Base-by-base conservation (phyloP, 2,113 vertebrate genomes). In the Phainopepla nitens region DNA sequence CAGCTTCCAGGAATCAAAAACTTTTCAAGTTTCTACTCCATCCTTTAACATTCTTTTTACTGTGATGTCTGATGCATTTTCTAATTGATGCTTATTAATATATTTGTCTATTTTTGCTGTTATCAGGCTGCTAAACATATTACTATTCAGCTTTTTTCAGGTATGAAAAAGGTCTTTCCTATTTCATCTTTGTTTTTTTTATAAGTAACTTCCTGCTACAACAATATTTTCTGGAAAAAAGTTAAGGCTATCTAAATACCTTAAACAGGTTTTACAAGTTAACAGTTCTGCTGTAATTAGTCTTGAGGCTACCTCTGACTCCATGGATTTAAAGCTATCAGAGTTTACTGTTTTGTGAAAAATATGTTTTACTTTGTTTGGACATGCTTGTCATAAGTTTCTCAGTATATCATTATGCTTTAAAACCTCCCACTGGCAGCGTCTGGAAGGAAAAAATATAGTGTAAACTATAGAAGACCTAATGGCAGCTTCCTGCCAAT, bases 331-430 rank as follows among this genome's bases (percentile, higher is more conserved):
- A 89, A 95, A 97, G 73, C 80, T 96, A 96, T 91, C 89, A 90
- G 71, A 87, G 82, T 96, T 96, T 95, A 94, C 96, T 93, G 23
- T 92, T 94, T 97, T 87, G 81, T 96, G 95, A 96, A 96, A 96
- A 96, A 93, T 94, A 95, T 73, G 69, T 95, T 96, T 94, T 90
- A 93, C 81, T 94, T 94, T 96, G 94, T 96, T 97, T 97, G 84
- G 97, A 97, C 92, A 90, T 95, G 93, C 96, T 94, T 97, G 96
- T 96, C 93, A 68, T 96, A 96, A 92, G 93, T 96, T 97, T 95
- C 95, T 94, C 70, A 89, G 78, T 95, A 90, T 96, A 94, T 95
- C 92, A 96, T 97, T 96, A 92, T 93, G 89, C 83, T 96, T 90
- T 94, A 95, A 97, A 97, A 94, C 92, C 93, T 97, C 96, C 96